Evolutionary conservation across 2,797 vertebrate species (phyloP), one percentile per base, ranked within the genome.

Genomic region (Anguilla megastoma): DNA sequence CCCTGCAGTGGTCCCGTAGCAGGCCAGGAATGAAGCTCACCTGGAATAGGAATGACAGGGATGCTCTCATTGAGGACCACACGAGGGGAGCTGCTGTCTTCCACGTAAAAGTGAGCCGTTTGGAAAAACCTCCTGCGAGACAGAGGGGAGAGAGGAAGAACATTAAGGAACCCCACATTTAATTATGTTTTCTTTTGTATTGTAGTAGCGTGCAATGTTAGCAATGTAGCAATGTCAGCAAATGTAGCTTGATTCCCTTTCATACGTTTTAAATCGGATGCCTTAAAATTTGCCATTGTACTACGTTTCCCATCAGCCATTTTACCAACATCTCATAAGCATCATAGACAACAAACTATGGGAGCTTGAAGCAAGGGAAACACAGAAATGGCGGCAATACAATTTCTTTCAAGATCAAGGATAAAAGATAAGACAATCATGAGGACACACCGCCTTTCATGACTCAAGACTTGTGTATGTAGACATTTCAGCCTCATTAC

Each of bases 41-140:
- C 98, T 94, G 98, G 97, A 94, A 99, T 98, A 63, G 98, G 97
- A 91, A 99, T 98, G 93, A 99, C 95, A 86, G 98, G 98, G 90
- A 99, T 97, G 93, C 96, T 99, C 92, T 99, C 98, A 96, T 99
- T 99, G 95, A 97, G 97, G 93, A 99, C 98, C 93, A 99, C 98
- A 90, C 98, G 96, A 18, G 98, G 98, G 80, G 99, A 99, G 92
- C 94, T 98, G 96, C 98, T 98, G 93, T 99, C 99, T 93, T 99
- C 99, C 93, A 99, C 97, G 91, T 99, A 99, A 95, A 99, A 98
- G 95, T 99, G 98, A 92, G 98, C 98, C 9, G 98, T 99, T 95
- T 99, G 98, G 92, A 99, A 99, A 96, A 98, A 99, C 94, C 98
- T 99, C 96, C 99, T 99, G 94, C 90, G 90, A 91, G 92, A 91